These are phyloP conservation scores for Drosophila orosa DNA, from an alignment of 1,140 invertebrate genomes.

Conservation along the genomic window DNA sequence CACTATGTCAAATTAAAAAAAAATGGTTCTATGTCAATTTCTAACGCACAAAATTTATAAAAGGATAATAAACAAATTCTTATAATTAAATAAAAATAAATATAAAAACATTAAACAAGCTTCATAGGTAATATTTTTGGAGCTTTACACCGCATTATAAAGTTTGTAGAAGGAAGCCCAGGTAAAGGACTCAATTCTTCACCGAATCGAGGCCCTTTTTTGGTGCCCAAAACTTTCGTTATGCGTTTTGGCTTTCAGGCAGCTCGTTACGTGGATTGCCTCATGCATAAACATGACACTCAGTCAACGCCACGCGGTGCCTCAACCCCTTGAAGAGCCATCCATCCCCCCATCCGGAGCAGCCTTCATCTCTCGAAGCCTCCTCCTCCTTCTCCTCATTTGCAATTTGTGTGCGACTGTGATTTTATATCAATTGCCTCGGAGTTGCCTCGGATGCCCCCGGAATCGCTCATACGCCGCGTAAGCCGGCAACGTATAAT, in stretches of 20 bases:
- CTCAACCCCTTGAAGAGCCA: neutral
- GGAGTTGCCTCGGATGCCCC: conserved; percentile 8
- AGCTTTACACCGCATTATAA: neutral
- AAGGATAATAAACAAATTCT: neutral
- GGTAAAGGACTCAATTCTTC: neutral
- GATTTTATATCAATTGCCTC: conserved; percentile 77
- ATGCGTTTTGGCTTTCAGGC: conserved; percentile 43
- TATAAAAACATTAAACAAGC: neutral
- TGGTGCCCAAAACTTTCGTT: conserved; percentile 6
- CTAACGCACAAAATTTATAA: neutral
- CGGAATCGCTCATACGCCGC: conserved; percentile 48
- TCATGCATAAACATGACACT: conserved; percentile 79
- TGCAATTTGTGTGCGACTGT: conserved; percentile 72
- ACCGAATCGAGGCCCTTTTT: neutral
- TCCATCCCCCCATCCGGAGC: neutral
- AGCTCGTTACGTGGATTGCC: conserved; percentile 53
- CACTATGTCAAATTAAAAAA: neutral
- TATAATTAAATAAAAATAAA: neutral
- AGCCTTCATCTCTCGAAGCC: neutral
- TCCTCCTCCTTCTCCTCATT: neutral
- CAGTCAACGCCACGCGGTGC: conserved; percentile 49
- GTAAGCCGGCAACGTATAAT: conserved; percentile 37
- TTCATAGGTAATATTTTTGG: neutral
- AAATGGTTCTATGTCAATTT: neutral
- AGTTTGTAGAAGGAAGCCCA: neutral